A percentile compares a stretch with the other conserved stretches of the same genome.
These are phyloP conservation scores for Cheilosia urbana DNA, from an alignment of 2,888 invertebrate genomes.

Conservation along the genomic window DNA sequence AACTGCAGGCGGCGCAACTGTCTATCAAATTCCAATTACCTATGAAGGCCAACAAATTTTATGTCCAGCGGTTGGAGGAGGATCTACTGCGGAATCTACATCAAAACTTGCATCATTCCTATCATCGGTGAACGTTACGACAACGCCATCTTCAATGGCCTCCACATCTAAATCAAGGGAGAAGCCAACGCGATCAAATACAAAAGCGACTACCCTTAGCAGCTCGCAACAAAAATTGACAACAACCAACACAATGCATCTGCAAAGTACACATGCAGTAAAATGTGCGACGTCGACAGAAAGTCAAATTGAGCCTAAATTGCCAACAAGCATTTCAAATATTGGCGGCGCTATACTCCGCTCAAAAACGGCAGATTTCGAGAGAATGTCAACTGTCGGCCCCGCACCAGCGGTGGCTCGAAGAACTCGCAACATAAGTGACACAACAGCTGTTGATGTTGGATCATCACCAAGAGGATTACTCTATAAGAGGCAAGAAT, in stretches of 20 bases:
- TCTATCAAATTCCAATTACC: constrained; percentile 76
- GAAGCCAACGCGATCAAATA: constrained; percentile 32
- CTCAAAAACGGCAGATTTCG: constrained; percentile 89
- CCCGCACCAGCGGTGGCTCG: constrained; percentile 11
- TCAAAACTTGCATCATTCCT: constrained; percentile 66
- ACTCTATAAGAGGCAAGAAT: constrained; percentile 91
- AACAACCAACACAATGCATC: constrained; percentile 35
- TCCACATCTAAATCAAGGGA: constrained; percentile 33
- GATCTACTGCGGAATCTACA: constrained; percentile 23
- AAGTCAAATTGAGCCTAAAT: constrained; percentile 81
- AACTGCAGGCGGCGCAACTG: constrained; percentile 10
- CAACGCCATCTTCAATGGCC: constrained; percentile 1
- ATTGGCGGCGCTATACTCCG: constrained; percentile 88
- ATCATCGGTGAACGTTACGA: constrained; percentile 29
- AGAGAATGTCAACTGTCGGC: constrained; percentile 81
- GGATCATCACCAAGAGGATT: constrained; percentile 79
- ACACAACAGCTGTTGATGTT: constrained; percentile 8
- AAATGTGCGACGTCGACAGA: constrained; percentile 13
- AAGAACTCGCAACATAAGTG: constrained; percentile 9
- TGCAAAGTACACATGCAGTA: constrained; percentile 4
- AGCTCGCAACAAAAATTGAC: constrained; percentile 62
- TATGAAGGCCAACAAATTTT: constrained; percentile 68
- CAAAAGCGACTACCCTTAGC: constrained; percentile 56
- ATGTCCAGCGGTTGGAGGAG: constrained; percentile 28
- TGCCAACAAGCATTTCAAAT: constrained; percentile 86